Conservation (phyloP, 1,140 invertebrate species). For the Macrobrachium nipponense region DNA sequence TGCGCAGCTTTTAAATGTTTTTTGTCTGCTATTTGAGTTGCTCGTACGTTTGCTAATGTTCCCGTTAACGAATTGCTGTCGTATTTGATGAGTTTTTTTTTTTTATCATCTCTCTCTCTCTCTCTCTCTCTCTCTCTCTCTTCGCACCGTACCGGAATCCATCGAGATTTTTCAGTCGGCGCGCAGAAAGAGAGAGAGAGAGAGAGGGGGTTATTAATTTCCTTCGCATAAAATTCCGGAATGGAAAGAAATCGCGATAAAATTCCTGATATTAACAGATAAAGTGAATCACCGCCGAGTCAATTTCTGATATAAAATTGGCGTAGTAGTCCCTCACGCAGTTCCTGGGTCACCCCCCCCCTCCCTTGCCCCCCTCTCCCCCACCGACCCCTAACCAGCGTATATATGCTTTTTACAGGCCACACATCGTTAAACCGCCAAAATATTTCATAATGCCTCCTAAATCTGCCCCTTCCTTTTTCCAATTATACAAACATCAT, state of each 20-base stretch:
- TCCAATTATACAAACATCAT: no score
- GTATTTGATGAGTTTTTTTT: no score
- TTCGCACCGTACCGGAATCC: background rate
- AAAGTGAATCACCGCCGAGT: no score
- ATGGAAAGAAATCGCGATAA: background rate
- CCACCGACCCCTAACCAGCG: background rate
- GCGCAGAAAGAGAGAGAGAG: background rate
- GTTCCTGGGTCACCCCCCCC: background rate
- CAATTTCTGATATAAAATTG: background rate
- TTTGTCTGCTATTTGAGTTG: no score
- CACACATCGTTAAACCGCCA: no score
- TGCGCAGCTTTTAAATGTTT: no score
- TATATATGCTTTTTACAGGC: background rate
- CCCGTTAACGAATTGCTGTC: no score
- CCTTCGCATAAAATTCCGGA: background rate
- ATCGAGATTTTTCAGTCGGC: background rate
- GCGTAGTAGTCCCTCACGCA: background rate
- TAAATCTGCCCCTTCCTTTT: no score
- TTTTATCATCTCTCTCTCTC: background rate
- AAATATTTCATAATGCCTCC: no score
- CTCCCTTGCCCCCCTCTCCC: background rate
- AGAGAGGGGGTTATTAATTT: background rate
- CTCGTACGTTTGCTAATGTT: no score
- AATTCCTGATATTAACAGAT: no score
- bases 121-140: slow-evolving; percentile 13